Evolutionary conservation across 2,888 invertebrate species (phyloP).

Genomic region (Drosophila lacicola): DNA sequence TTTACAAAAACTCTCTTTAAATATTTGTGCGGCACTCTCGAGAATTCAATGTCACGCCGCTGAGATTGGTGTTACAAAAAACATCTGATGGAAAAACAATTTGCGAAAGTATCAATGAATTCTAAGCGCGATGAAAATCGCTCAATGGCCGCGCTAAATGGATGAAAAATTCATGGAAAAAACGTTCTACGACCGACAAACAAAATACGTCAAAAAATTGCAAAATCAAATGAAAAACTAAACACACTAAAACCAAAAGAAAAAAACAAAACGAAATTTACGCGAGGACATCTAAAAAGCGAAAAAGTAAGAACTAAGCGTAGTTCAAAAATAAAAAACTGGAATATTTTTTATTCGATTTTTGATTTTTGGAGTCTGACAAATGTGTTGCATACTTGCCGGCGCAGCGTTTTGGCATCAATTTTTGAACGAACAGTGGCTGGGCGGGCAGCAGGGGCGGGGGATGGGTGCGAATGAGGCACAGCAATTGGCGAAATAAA

Average conservation of each 20-base stretch:
- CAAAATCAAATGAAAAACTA: constrained; percentile 18
- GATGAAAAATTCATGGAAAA: constrained; percentile 74
- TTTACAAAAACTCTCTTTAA: constrained; percentile 14
- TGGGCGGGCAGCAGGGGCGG: background rate
- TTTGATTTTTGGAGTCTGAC: constrained; percentile 50
- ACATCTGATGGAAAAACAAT: constrained; percentile 51
- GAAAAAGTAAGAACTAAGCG: constrained; percentile 53
- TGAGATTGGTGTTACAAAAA: constrained; percentile 31
- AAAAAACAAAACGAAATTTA: constrained; percentile 13
- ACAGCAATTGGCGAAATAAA: constrained; percentile 65
- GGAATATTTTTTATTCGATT: constrained; percentile 25
- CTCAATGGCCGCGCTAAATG: constrained; percentile 70
- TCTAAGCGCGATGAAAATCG: constrained; percentile 74
- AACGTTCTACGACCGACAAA: constrained; percentile 69
- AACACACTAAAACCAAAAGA: constrained; percentile 21
- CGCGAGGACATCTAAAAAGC: constrained; percentile 47
- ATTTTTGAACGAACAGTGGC: constrained; percentile 53
- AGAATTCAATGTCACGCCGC: constrained; percentile 60
- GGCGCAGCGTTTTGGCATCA: constrained; percentile 44
- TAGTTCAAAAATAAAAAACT: constrained; percentile 31
- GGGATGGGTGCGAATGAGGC: constrained; percentile 49
- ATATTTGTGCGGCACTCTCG: constrained; percentile 6
- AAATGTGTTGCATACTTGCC: constrained; percentile 58
- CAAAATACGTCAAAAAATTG: constrained; percentile 45
- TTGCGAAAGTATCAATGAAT: constrained; percentile 75